phyloP scores from a whole-genome alignment of 2,888 invertebrate species.

The Melinaea menophilus region DNA sequence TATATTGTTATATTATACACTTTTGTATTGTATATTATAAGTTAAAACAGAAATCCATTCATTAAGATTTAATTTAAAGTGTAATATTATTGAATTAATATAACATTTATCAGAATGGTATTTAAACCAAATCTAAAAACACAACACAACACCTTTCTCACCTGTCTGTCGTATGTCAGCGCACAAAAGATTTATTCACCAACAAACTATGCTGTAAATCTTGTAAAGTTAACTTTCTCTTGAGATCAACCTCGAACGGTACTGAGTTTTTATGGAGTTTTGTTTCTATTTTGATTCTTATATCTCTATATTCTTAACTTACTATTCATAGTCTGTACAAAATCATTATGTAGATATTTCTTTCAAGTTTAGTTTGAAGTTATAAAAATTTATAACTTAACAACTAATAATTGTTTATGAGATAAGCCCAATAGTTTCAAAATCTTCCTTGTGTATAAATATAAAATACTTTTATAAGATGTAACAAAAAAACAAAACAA shows the following conservation, averaged over 20 bases:
- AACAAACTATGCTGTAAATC: conserved; percentile 6
- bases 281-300: neutral
- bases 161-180: conserved; percentile 3
- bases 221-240: neutral
- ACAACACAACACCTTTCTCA: conserved; percentile 1
- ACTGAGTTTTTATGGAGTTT: neutral
- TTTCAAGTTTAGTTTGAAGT: no score
- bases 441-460: neutral
- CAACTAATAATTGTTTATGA: no score
- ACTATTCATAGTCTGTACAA: no score
- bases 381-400: no score
- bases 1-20: no score
- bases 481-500: neutral
- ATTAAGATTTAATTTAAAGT: no score
- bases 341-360: no score
- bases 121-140: neutral
- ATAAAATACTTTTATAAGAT: neutral
- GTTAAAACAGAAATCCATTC: no score
- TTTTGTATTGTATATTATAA: no score
- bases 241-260: neutral
- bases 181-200: conserved; percentile 1
- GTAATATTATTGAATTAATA: no score
- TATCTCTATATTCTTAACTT: neutral
- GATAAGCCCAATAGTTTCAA: no score
- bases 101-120: no score